Evolutionary conservation across 64 coral and sea anemone genomes (phyloP), one percentile per base, ranked within the genome.

Genomic region (Pocillopora verrucosa): DNA sequence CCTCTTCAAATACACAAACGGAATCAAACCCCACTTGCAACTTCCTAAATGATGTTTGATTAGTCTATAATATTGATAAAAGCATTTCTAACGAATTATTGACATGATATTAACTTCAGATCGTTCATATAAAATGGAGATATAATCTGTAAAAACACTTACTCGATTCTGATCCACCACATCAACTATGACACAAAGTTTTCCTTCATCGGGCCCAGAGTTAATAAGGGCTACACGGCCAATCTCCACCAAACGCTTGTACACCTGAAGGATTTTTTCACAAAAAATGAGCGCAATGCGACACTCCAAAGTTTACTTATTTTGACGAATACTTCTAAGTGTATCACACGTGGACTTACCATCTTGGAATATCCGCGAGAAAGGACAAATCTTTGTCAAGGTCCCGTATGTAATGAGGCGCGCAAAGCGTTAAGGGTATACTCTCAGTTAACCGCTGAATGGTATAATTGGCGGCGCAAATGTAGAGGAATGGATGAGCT

Each of bases 111-210:
- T 70, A 25, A 11, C n/a, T 70, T 11, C n/a, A 24, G 25, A 69
- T 69, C 10, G 20, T 6, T n/a, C 65, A 69, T 63, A 15, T 15
- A 63, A 63, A 63, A 4, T 63, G 13, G 2, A 13, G 11, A 58
- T 17, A 17, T 59, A 20, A 6, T 22, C 57, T 25, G 26, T 6
- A 15, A 16, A 0, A 51, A 14, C 74, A 89, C 96, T 65, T 77
- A 99, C 97, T 92, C 97, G 89, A 89, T 99, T 99, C 68, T 99
- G 97, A 75, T 99, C 97, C 59, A 99, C 94, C 3, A 99, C 69
- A 82, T 99, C 97, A 59, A 99, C 93, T 77, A 99, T 93, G 58
- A 99, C 97, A 99, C 97, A 99, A 87, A 99, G 94, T 90, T 95
- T 92, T 35, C 97, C 97, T 80, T 95, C 94, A 59, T 99, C 94